Conservation (phyloP, 2,888 invertebrate genomes). For the Cheilosia grossa region DNA sequence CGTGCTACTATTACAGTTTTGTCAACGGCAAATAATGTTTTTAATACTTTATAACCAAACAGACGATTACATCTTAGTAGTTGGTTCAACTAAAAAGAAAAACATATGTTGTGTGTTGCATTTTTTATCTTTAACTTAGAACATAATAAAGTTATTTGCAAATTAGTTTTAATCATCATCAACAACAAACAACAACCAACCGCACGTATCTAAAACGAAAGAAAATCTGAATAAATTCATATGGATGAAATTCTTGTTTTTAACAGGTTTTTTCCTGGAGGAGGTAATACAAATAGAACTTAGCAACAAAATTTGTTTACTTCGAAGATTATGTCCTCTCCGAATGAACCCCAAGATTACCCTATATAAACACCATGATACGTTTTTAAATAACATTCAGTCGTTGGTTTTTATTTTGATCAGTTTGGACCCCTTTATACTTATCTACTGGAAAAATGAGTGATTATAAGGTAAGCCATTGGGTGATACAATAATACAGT, state of each 20-base stretch:
- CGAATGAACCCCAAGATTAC: slow-evolving; percentile 1
- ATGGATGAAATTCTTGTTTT: slow-evolving; percentile 57
- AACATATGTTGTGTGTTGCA: too few species aligned
- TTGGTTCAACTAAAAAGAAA: too few species aligned
- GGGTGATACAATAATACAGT: too few species aligned
- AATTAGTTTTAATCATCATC: not conserved
- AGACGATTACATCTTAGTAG: too few species aligned
- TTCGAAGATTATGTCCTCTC: slow-evolving; percentile 23
- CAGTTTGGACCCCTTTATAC: slow-evolving; percentile 2
- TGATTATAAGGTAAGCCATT: slow-evolving; percentile 76
- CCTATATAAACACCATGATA: slow-evolving; percentile 71
- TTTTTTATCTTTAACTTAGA: not conserved
- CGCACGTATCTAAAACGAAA: not conserved
- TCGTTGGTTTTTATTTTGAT: slow-evolving; percentile 24
- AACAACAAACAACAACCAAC: slow-evolving; percentile 15
- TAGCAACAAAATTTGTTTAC: slow-evolving; percentile 62
- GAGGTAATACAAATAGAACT: not conserved
- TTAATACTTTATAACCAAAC: too few species aligned
- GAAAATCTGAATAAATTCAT: slow-evolving; percentile 43
- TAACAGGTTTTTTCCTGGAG: slow-evolving; percentile 45
- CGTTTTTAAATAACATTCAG: slow-evolving; percentile 26
- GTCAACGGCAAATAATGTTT: too few species aligned
- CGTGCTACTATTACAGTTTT: too few species aligned
- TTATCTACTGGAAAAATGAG: slow-evolving; percentile 57
- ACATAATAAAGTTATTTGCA: not conserved